phyloP scores from a whole-genome alignment of 2,797 vertebrate species.

The Acipenser transmontanus region DNA sequence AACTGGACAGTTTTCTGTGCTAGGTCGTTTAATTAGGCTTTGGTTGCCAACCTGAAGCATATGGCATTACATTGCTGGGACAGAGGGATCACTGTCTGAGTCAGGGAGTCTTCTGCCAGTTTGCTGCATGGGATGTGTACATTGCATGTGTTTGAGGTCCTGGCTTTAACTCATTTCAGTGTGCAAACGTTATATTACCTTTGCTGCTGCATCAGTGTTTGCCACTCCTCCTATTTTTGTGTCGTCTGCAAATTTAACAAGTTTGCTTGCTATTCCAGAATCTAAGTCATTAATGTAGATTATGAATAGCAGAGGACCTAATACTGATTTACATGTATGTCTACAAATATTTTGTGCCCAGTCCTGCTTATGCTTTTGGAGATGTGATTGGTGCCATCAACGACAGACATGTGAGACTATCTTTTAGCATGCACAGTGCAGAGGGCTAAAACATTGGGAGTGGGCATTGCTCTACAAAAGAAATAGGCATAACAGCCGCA shows the following conservation, averaged over 20 bases:
- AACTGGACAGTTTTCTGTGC: background rate
- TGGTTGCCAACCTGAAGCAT: slow-evolving; percentile 22
- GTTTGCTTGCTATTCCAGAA: background rate
- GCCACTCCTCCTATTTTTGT: slow-evolving; percentile 19
- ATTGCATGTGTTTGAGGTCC: background rate
- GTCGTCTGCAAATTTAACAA: slow-evolving; percentile 12
- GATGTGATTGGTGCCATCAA: too few species aligned
- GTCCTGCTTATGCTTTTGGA: too few species aligned
- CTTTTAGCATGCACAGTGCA: too few species aligned
- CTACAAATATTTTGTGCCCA: too few species aligned
- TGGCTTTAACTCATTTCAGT: slow-evolving; percentile 4
- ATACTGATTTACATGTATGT: too few species aligned
- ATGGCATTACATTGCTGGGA: slow-evolving; percentile 21
- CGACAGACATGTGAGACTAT: too few species aligned
- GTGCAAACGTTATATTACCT: background rate
- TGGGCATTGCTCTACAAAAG: too few species aligned
- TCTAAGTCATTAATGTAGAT: background rate
- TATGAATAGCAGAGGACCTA: too few species aligned
- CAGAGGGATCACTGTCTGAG: background rate
- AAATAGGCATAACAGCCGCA: too few species aligned
- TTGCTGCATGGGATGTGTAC: background rate
- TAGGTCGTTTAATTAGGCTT: background rate
- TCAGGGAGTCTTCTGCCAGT: background rate
- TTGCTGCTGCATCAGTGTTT: slow-evolving; percentile 9
- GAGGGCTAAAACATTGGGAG: too few species aligned